Base-by-base conservation (phyloP, 2,797 vertebrate species). In the Gila robusta region DNA sequence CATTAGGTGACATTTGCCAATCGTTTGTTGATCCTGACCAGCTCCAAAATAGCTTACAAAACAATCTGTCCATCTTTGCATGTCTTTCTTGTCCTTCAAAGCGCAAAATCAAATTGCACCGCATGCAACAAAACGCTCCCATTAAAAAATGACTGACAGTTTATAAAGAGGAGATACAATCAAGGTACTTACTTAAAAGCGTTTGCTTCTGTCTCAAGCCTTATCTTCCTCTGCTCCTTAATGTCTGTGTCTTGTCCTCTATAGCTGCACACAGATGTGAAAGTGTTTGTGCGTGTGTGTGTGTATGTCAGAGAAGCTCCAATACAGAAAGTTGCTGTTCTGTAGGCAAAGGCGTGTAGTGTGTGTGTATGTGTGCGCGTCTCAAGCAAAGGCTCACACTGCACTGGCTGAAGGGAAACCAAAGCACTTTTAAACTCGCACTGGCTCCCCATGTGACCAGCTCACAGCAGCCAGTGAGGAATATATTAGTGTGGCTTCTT, bases 391-490 rank as follows among this genome's bases (percentile, higher is more conserved):
- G 92, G 91, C 93, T 94, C 91, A 89, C 92, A 91, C 93, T 94
- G 92, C 93, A 92, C 93, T 93, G 94, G 91, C 92, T 93, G 88
- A 91, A 92, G 91, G 91, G 91, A 92, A 90, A 89, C 92, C 92
- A 93, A 89, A 89, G 92, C 92, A 90, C 91, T 93, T 93, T 94
- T 94, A 94, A 95, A 94, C 93, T 93, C 91, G 90, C 93, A 91
- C 92, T 91, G 92, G 90, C 95, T 95, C 94, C 96, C 96, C 96
- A 97, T 97, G 96, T 97, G 96, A 97, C 96, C 96, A 96, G 93
- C 96, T 92, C 91, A 89, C 94, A 95, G 93, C 94, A 95, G 89
- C 83, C 93, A 94, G 93, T 91, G 95, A 95, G 92, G 94, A 95
- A 94, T 95, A 95, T 92, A 95, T 95, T 94, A 95, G 91, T 52